Conservation (phyloP, 2,113 vertebrate species). For the Monopterus albus region DNA sequence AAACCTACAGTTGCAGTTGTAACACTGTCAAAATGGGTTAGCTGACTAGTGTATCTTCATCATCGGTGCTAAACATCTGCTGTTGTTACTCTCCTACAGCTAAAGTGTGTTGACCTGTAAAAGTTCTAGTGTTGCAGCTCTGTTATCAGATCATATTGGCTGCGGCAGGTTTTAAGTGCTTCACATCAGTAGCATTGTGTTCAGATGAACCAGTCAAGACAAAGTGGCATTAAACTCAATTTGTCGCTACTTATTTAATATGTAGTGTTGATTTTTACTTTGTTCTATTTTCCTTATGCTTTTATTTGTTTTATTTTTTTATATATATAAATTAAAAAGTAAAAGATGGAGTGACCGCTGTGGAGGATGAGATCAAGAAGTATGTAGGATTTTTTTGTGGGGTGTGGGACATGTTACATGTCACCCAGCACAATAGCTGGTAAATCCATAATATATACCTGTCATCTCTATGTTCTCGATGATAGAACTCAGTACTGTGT, state of each 20-base stretch:
- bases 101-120: not conserved
- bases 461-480: too few species aligned
- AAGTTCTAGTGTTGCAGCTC: not conserved
- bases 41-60: not conserved
- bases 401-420: too few species aligned
- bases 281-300: too few species aligned
- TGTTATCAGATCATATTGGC: too few species aligned
- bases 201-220: too few species aligned
- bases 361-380: slow-evolving; percentile 99
- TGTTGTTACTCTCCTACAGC: not conserved
- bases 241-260: too few species aligned
- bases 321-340: too few species aligned
- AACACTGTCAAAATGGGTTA: not conserved
- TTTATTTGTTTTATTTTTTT: not conserved
- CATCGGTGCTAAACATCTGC: not conserved
- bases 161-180: not conserved
- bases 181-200: not conserved
- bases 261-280: too few species aligned
- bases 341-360: slow-evolving; percentile 92
- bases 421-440: too few species aligned
- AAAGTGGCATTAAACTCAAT: too few species aligned
- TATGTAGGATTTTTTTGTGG: slow-evolving; percentile 67
- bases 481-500: too few species aligned
- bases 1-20: not conserved
- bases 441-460: too few species aligned